These are phyloP conservation scores for Hypselothyrea guttata DNA, from an alignment of 2,888 invertebrate genomes.

Conservation along the genomic window DNA sequence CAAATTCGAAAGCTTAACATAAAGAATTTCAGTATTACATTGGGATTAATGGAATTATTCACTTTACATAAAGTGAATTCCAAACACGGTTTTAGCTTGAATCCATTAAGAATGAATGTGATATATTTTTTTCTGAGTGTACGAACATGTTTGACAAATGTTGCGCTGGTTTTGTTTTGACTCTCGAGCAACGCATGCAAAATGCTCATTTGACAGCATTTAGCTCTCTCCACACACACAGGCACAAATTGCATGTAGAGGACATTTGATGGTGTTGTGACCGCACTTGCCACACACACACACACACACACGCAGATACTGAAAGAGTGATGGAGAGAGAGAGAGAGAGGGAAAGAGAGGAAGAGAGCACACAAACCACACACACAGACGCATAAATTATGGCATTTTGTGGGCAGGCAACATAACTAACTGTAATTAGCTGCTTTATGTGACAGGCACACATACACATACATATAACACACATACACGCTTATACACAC, in stretches of 20 bases:
- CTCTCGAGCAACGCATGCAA: slow-evolving; percentile 19
- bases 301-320: slow-evolving; percentile 25
- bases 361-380: not conserved
- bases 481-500: slow-evolving; percentile 4
- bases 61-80: too few species aligned
- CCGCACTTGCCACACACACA: slow-evolving; percentile 35
- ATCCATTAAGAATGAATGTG: too few species aligned
- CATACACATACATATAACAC: slow-evolving; percentile 14
- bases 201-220: slow-evolving; percentile 51
- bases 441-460: slow-evolving; percentile 65
- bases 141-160: slow-evolving; percentile 22
- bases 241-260: slow-evolving; percentile 16
- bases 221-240: slow-evolving; percentile 23
- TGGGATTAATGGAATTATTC: too few species aligned
- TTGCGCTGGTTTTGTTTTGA: slow-evolving; percentile 1
- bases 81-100: too few species aligned
- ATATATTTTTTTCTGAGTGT: too few species aligned
- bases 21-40: too few species aligned
- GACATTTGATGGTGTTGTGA: slow-evolving; percentile 45
- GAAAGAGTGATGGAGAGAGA: not conserved
- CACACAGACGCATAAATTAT: slow-evolving; percentile 57
- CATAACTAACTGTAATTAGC: slow-evolving; percentile 77
- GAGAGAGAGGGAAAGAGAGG: not conserved
- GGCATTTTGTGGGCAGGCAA: slow-evolving; percentile 64
- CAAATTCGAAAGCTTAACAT: too few species aligned